Evolutionary conservation across 2,113 vertebrate species (phyloP).

Genomic region (Arvicanthis niloticus): DNA sequence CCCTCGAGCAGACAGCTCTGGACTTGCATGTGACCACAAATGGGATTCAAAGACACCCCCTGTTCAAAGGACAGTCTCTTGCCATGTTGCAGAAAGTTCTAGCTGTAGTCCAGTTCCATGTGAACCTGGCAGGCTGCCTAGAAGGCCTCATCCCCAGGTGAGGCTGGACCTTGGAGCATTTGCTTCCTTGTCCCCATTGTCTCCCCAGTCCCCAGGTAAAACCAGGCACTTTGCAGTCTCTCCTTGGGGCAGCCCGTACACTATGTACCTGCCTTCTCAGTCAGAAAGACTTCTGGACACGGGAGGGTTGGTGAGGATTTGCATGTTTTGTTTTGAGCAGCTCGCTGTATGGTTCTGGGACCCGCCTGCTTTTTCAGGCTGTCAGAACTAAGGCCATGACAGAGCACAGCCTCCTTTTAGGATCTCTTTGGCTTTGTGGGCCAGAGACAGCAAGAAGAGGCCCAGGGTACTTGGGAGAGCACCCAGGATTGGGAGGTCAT

Average conservation of each 20-base stretch:
- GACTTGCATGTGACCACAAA: constrained; percentile 40
- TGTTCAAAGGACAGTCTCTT: not conserved
- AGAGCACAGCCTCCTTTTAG: not conserved
- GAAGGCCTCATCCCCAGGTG: not conserved
- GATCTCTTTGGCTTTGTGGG: not conserved
- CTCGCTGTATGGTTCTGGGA: not conserved
- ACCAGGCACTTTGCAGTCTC: not conserved
- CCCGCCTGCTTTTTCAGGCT: not conserved
- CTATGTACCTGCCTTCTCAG: not conserved
- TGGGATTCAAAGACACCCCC: constrained; percentile 18
- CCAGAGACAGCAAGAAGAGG: not conserved
- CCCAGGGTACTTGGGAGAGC: not conserved
- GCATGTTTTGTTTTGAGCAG: not conserved
- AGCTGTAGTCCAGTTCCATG: not conserved
- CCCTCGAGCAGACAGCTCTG: constrained; percentile 22
- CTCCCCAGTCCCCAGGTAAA: not conserved
- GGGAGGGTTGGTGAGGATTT: not conserved
- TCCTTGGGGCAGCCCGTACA: not conserved
- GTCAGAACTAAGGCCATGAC: not conserved
- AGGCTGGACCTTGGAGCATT: not conserved
- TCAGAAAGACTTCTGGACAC: not conserved
- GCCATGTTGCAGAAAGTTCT: not conserved
- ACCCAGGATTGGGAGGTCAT: not conserved
- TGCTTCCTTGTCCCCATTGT: not conserved
- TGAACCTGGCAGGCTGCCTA: not conserved